A percentile compares a stretch with the other conserved stretches of the same genome.
phyloP scores from a whole-genome alignment of 2,888 invertebrate genomes.

The Eupithecia abbreviata region DNA sequence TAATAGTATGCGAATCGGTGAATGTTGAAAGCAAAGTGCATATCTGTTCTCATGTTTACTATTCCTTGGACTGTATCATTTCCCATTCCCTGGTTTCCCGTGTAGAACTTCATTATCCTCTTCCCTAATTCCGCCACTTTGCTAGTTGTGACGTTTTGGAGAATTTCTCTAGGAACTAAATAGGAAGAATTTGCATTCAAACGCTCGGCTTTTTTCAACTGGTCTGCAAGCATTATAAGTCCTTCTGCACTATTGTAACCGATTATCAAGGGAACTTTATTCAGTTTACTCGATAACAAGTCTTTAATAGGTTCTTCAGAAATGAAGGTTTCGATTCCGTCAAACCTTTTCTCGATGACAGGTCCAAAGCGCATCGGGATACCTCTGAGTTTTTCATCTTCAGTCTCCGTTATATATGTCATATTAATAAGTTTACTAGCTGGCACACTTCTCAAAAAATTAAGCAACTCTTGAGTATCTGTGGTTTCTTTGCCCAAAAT shows the following conservation, averaged over 20 bases:
- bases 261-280: conserved; percentile 60
- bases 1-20: conserved; percentile 61
- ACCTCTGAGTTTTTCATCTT: conserved; percentile 59
- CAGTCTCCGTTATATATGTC: conserved; percentile 53
- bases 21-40: conserved; percentile 57
- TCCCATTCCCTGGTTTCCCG: conserved; percentile 51
- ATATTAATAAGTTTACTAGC: conserved; percentile 54
- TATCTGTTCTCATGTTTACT: conserved; percentile 56
- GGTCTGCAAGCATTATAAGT: conserved; percentile 51
- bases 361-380: conserved; percentile 63
- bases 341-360: conserved; percentile 62
- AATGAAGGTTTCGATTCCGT: conserved; percentile 57
- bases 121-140: conserved; percentile 56
- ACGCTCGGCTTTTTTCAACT: conserved; percentile 50
- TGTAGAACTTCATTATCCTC: conserved; percentile 59
- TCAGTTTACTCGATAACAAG: conserved; percentile 54
- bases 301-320: conserved; percentile 55
- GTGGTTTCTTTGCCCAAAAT: conserved; percentile 62
- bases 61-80: conserved; percentile 50
- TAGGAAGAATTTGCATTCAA: conserved; percentile 56
- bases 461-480: conserved; percentile 55
- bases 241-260: conserved; percentile 69
- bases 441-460: conserved; percentile 58
- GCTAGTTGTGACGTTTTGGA: conserved; percentile 46
- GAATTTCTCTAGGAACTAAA: conserved; percentile 60